Conservation (phyloP, 2,888 invertebrate species). For the Patella depressa region DNA sequence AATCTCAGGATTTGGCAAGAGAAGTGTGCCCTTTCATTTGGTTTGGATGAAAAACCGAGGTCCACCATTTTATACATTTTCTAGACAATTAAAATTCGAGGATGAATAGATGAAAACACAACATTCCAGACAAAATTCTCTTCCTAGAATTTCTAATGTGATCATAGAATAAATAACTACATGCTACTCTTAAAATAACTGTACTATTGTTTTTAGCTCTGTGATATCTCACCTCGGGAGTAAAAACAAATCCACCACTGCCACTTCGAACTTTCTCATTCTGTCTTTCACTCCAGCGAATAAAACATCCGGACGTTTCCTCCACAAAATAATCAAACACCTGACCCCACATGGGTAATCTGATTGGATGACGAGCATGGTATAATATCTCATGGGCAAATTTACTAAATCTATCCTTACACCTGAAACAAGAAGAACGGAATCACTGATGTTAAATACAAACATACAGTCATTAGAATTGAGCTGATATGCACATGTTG, state of each 20-base stretch:
- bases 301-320: slow-evolving; percentile 53
- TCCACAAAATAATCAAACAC: slow-evolving; percentile 67
- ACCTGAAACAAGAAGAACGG: slow-evolving; percentile 43
- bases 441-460: neutral
- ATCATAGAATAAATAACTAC: too few relatives aligned
- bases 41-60: too few relatives aligned
- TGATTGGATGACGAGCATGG: slow-evolving; percentile 60
- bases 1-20: too few relatives aligned
- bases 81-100: too few relatives aligned
- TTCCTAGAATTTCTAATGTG: too few relatives aligned
- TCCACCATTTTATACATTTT: too few relatives aligned
- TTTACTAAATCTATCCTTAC: slow-evolving; percentile 62
- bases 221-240: slow-evolving; percentile 58
- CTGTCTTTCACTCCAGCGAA: slow-evolving; percentile 60
- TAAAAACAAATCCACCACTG: slow-evolving; percentile 56
- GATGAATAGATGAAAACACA: too few relatives aligned
- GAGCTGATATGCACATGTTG: neutral
- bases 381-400: slow-evolving; percentile 65
- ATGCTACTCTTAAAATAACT: too few relatives aligned
- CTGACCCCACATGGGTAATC: slow-evolving; percentile 57
- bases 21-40: too few relatives aligned
- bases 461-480: neutral
- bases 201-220: too few relatives aligned
- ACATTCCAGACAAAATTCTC: too few relatives aligned
- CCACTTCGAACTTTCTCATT: slow-evolving; percentile 55